These are phyloP conservation scores for Nemotelus nigrinus DNA, from an alignment of 2,888 invertebrate genomes.

Conservation along the genomic window DNA sequence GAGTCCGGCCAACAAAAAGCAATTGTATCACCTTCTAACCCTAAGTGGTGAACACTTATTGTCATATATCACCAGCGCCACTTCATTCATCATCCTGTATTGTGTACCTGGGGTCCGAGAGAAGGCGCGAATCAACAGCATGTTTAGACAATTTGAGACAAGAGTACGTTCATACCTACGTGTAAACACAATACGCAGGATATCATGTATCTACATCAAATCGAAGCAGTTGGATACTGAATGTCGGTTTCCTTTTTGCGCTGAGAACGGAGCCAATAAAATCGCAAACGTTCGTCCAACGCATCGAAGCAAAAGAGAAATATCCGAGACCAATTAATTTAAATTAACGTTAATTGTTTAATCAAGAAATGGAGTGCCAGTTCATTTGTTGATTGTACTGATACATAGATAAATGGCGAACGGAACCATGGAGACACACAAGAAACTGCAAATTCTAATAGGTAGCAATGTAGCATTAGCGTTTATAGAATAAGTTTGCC, in stretches of 20 bases:
- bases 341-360: slow-evolving; percentile 44
- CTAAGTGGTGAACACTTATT: too few relatives aligned
- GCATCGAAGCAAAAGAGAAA: slow-evolving; percentile 22
- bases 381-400: slow-evolving; percentile 40
- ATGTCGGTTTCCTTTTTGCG: neutral
- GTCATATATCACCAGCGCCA: slow-evolving; percentile 7
- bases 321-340: slow-evolving; percentile 45
- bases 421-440: neutral
- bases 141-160: slow-evolving; percentile 19
- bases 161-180: neutral
- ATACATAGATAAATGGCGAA: neutral
- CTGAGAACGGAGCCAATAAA: neutral
- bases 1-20: neutral
- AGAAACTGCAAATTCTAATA: neutral
- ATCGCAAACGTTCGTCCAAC: neutral
- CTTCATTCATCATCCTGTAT: slow-evolving; percentile 30
- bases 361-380: slow-evolving; percentile 44
- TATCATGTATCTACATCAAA: neutral
- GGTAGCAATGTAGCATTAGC: neutral
- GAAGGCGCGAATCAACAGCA: slow-evolving; percentile 31
- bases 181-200: neutral
- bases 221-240: neutral
- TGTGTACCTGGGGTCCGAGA: neutral
- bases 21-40: slow-evolving; percentile 7
- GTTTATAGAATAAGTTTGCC: neutral